Conservation (phyloP, 2,888 invertebrate genomes). For the Julus scanicus region DNA sequence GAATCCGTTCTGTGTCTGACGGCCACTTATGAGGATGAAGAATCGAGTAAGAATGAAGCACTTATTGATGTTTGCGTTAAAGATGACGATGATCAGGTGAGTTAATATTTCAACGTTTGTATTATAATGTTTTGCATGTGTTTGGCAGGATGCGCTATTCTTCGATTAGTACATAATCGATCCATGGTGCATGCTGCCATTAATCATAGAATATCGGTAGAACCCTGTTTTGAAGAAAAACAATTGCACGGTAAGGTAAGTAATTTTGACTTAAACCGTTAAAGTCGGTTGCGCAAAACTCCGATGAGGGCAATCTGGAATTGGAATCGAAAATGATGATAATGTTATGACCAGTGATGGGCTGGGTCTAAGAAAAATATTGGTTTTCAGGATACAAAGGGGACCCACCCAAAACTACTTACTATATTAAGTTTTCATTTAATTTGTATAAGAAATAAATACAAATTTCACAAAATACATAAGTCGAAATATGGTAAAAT, state of each 20-base stretch:
- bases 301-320: neutral
- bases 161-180: neutral
- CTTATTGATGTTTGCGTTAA: constrained; percentile 50
- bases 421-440: too few species aligned
- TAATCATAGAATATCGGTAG: neutral
- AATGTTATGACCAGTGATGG: too few species aligned
- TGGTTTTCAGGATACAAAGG: too few species aligned
- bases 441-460: too few species aligned
- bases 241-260: neutral
- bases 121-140: neutral
- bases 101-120: neutral
- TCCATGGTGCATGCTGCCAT: neutral
- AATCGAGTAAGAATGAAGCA: constrained; percentile 53
- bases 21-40: constrained; percentile 51
- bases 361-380: too few species aligned
- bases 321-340: too few species aligned
- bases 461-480: too few species aligned
- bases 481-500: too few species aligned
- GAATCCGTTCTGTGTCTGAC: constrained; percentile 55
- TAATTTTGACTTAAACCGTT: too few species aligned
- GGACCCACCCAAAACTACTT: too few species aligned
- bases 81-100: constrained; percentile 55
- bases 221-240: neutral
- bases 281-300: neutral
- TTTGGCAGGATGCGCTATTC: neutral